Percentiles rank a stretch among this genome's conserved stretches.
Conservation (phyloP, 1,140 invertebrate species). For the silkworm (Bombyx mori) region ASM3026992v2 NC_085119.1:10518001-10518500, state of each 20-base stretch:
- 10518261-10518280: background rate
- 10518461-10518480: conserved; percentile 13
- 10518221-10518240: too few species aligned
- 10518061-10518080: too few species aligned
- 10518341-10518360: conserved; percentile 19
- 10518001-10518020: too few species aligned
- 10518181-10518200: background rate
- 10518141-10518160: too few species aligned
- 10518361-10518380: conserved; percentile 15
- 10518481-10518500: conserved; percentile 16
- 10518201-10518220: too few species aligned
- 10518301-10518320: conserved; percentile 55
- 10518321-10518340: conserved; percentile 13
- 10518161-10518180: background rate
- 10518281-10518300: conserved; percentile 32
- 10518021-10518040: too few species aligned
- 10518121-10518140: too few species aligned
- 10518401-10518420: conserved; percentile 10
- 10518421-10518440: conserved; percentile 19
- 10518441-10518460: conserved; percentile 15
- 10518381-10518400: conserved; percentile 12
- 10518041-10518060: too few species aligned
- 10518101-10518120: too few species aligned
- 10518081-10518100: too few species aligned
- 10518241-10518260: too few species aligned